Conservation (phyloP, 2,113 vertebrate species). For the Fulmarus glacialis region DNA sequence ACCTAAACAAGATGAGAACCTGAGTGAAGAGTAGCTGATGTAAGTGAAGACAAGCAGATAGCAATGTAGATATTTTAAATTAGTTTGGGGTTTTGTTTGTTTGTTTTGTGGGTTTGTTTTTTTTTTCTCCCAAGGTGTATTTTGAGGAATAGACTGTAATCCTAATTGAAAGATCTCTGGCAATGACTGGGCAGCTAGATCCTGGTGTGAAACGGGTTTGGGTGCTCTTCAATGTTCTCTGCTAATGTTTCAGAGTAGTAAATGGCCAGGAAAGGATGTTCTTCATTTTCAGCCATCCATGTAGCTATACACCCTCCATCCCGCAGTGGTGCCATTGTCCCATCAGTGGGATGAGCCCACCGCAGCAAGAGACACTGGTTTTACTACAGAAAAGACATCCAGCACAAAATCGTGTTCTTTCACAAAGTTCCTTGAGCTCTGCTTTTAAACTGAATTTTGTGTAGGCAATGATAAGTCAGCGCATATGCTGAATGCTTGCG, state of each 20-base stretch:
- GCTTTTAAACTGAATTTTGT: background rate
- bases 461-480: background rate
- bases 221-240: background rate
- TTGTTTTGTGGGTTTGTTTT: background rate
- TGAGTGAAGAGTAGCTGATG: background rate
- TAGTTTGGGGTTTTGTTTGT: too few species aligned
- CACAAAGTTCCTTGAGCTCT: background rate
- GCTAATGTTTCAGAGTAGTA: background rate
- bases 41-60: background rate
- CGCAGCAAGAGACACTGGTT: background rate
- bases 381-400: background rate
- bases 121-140: background rate
- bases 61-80: background rate
- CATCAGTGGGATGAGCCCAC: background rate
- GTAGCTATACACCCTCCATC: background rate
- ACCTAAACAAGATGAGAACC: conserved; percentile 12
- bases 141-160: background rate
- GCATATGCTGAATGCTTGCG: rapidly evolving
- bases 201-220: background rate
- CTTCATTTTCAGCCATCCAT: background rate
- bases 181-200: background rate
- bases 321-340: background rate
- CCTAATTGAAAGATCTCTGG: background rate
- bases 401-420: background rate
- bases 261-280: background rate